phyloP scores from a whole-genome alignment of 37 sponge, comb jelly and placozoan genomes.

The Tethya wilhelma region DNA sequence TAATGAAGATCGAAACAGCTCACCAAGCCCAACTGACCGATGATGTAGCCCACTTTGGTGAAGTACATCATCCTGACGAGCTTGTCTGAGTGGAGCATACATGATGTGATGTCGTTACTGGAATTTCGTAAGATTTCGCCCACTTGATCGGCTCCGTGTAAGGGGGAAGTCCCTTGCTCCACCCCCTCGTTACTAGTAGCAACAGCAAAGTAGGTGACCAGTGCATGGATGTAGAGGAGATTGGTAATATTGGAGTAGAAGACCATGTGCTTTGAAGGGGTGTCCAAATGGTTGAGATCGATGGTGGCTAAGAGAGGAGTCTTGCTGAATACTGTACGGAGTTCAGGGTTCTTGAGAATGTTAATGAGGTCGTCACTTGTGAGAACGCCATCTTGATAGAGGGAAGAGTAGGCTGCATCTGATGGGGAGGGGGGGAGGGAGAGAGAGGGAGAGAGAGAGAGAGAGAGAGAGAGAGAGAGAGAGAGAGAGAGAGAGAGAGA shows the following conservation, averaged over 20 bases:
- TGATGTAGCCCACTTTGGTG: constrained; percentile 57
- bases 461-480: constrained; percentile 2
- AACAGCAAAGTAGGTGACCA: constrained; percentile 36
- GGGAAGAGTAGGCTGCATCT: neutral
- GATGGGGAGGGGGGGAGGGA: neutral
- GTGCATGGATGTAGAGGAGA: constrained; percentile 66
- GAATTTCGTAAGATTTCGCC: neutral
- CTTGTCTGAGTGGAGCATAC: constrained; percentile 14
- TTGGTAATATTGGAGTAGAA: constrained; percentile 84
- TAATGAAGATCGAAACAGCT: constrained; percentile 79
- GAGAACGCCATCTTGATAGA: constrained; percentile 21
- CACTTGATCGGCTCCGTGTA: neutral
- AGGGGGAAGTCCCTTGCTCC: neutral
- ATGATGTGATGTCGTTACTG: neutral
- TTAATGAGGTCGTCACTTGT: constrained; percentile 15
- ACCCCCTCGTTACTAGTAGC: neutral
- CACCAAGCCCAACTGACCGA: constrained; percentile 80
- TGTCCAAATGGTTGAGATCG: constrained; percentile 45
- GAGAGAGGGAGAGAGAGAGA: neutral
- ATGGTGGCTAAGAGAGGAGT: constrained; percentile 45
- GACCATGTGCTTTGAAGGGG: constrained; percentile 38
- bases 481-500: constrained; percentile 3
- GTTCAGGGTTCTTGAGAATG: constrained; percentile 33
- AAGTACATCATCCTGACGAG: constrained; percentile 29
- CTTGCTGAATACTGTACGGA: constrained; percentile 25